These are phyloP conservation scores for Eupristina koningsbergeri DNA, from an alignment of 1,140 invertebrate genomes.

Conservation along the genomic window DNA sequence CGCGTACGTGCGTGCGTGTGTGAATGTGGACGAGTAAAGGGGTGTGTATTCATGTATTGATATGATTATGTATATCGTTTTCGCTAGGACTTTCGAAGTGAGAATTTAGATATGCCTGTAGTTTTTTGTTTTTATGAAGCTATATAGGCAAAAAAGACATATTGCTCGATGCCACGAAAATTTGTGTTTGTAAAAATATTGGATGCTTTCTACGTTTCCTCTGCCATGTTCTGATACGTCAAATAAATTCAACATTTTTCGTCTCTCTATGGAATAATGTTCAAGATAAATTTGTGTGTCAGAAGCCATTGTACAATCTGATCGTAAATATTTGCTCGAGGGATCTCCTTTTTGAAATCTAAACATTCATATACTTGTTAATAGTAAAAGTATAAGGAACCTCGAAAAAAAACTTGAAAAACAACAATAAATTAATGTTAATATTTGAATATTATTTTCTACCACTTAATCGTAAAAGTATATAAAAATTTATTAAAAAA, in stretches of 20 bases:
- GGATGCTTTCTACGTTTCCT: conserved; percentile 16
- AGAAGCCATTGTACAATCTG: too few relatives aligned
- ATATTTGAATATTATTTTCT: too few relatives aligned
- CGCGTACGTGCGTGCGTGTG: too few relatives aligned
- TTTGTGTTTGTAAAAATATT: conserved; percentile 36
- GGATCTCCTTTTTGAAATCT: too few relatives aligned
- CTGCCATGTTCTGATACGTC: not conserved
- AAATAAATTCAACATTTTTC: conserved; percentile 44
- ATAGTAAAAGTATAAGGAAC: too few relatives aligned
- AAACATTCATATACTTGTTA: too few relatives aligned
- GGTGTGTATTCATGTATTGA: too few relatives aligned
- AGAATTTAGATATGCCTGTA: not conserved
- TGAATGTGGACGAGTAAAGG: too few relatives aligned
- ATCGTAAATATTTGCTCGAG: not conserved
- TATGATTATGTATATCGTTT: not conserved
- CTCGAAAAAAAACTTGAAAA: too few relatives aligned
- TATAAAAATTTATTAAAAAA: too few relatives aligned
- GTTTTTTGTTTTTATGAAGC: not conserved
- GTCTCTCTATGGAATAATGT: not conserved
- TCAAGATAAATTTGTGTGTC: conserved; percentile 12
- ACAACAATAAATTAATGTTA: too few relatives aligned
- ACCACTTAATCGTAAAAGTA: too few relatives aligned
- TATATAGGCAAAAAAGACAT: conserved; percentile 10
- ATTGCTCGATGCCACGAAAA: conserved; percentile 22
- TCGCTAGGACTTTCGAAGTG: not conserved